A percentile compares a stretch with the other conserved stretches of the same genome.
phyloP scores from a whole-genome alignment of 2,888 invertebrate species.

The Drosophila formosana region DNA sequence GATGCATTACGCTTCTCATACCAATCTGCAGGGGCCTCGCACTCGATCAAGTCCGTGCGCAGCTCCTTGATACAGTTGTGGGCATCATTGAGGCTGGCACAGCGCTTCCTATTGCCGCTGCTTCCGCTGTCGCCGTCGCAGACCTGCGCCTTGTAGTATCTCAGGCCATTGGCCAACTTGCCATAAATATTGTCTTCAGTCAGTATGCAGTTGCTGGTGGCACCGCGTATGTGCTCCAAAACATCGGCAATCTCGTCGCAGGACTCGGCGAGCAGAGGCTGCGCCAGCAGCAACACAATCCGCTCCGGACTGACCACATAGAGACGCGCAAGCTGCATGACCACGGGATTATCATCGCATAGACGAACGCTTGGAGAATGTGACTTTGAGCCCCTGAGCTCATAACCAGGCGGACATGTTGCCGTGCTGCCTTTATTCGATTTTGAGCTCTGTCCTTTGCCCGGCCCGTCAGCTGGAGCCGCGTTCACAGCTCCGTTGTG shows the following conservation, averaged over 20 bases:
- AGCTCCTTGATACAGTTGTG: conserved; percentile 85
- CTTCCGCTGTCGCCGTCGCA: conserved; percentile 77
- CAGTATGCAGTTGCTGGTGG: conserved; percentile 84
- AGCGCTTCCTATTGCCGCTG: conserved; percentile 43
- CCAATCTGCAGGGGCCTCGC: conserved; percentile 87
- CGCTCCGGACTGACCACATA: conserved; percentile 87
- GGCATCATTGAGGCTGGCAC: conserved; percentile 80
- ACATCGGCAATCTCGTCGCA: conserved; percentile 74
- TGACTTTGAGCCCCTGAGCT: conserved; percentile 22
- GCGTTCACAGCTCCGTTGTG: conserved; percentile 12
- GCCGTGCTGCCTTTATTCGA: neutral
- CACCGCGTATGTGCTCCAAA: conserved; percentile 83
- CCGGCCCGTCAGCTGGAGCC: neutral
- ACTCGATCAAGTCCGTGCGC: conserved; percentile 86
- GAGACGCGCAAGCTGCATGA: conserved; percentile 86
- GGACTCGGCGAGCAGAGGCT: conserved; percentile 81
- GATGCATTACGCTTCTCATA: conserved; percentile 85
- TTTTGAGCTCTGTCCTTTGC: conserved; percentile 10
- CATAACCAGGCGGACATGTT: conserved; percentile 48
- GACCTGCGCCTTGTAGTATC: conserved; percentile 84
- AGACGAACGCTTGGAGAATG: neutral
- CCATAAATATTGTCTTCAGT: conserved; percentile 85
- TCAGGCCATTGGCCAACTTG: conserved; percentile 85
- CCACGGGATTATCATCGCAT: conserved; percentile 85
- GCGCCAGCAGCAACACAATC: conserved; percentile 85